Percentiles rank a stretch among this genome's conserved stretches.
phyloP scores from a whole-genome alignment of 2,797 vertebrate species.

The Paguma larvata region DNA sequence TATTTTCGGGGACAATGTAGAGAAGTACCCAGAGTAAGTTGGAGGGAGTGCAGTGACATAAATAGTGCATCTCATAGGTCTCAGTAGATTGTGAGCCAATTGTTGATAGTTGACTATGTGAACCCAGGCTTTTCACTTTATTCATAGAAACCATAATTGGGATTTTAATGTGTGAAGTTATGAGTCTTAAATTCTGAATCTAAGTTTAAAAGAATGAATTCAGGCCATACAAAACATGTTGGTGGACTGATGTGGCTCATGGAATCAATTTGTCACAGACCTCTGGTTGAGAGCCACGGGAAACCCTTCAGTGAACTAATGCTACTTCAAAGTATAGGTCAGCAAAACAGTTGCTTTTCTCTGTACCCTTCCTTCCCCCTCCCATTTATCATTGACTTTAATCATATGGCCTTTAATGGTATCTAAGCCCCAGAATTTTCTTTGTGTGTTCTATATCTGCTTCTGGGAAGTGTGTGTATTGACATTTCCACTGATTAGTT shows the following conservation, averaged over 20 bases:
- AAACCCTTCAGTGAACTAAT: neutral
- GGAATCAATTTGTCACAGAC: neutral
- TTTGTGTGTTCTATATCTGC: neutral
- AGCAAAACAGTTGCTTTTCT: neutral
- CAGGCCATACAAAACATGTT: neutral
- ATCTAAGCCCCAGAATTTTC: neutral
- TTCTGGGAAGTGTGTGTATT: neutral
- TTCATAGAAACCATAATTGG: neutral
- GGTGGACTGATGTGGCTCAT: neutral
- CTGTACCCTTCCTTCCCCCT: neutral
- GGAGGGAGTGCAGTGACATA: neutral
- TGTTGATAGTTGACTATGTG: neutral
- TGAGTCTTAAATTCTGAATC: conserved; percentile 6
- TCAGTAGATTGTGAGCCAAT: neutral
- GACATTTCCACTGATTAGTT: neutral
- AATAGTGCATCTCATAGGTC: neutral
- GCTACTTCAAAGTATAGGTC: neutral
- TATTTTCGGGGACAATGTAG: neutral
- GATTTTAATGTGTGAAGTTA: neutral
- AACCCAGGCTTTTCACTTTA: neutral
- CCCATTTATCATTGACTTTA: neutral
- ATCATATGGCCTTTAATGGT: neutral
- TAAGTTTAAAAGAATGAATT: neutral
- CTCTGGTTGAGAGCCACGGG: neutral
- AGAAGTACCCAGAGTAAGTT: neutral